Evolutionary conservation across 64 coral and sea anemone genomes (phyloP), one percentile per base, ranked within the genome.

Genomic region (Montipora foliosa): DNA sequence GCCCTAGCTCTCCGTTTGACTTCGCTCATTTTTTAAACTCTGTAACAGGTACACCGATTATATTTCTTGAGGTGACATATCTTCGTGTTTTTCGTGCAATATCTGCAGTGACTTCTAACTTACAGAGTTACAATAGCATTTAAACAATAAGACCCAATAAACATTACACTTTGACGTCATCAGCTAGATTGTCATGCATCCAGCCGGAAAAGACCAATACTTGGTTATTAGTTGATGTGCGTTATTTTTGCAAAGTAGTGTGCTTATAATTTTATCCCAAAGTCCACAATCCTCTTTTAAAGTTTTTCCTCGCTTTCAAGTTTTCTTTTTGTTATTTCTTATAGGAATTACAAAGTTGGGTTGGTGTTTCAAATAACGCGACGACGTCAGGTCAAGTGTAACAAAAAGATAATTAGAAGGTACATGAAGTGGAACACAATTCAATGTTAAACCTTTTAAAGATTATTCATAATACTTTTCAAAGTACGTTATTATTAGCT

Each of bases 11-110:
- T 86, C 16, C 66, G 44, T 24, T 86, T 70, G 9, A 86, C 82
- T 72, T 86, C 82, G 17, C 47, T 86, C 82, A 86, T 86, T 49
- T 49, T 78, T 11, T 11, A 49, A 71, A 71, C 0, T 82, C 55
- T 29, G 22, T 11, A 61, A 13, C 12, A 12, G 11, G 13, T 15
- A 3, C 22, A 57, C 37, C 37, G 37, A 37, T 37, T 80, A 52
- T 6, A 55, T 80, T 17, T 51, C 49, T 3, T 57, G 8, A 2
- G 21, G 19, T 10, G 49, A 55, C 78, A 57, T 80, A 55, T n/a
- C 49, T 22, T 17, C 49, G 19, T 24, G 8, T 67, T 67, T 67
- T 13, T 67, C 16, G 8, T 14, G 19, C 68, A 24, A 71, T 71
- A 71, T 71, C 20, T 24, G 20, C 68, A 71, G 5, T 24, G 19